Evolutionary conservation across 2,113 vertebrate genomes (phyloP), one percentile per base, ranked within the genome.

Genomic region (Alosa alosa): DNA sequence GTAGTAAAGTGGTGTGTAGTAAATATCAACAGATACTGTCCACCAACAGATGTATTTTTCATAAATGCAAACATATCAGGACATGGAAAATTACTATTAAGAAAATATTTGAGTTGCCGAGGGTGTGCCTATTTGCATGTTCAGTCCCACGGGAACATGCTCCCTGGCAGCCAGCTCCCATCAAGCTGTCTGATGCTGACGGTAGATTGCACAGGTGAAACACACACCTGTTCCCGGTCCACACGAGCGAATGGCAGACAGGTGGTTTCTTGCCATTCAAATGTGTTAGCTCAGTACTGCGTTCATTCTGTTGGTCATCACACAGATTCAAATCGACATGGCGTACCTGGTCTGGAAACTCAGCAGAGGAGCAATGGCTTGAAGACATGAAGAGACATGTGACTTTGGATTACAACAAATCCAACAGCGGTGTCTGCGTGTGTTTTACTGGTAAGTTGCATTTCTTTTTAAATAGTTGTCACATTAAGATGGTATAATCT

Each of bases 81-180:
- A 36, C 3, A 36, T 13, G n/a, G 31, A 31, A 36, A 8, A 36
- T 13, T 64, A 36, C 64, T 31, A 72, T 72, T 36, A 72, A 64
- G 25, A 31, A 36, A 72, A 72, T 31, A 72, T 36, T 72, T 13
- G 25, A 36, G 9, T 10, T 31, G 25, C n/a, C 10, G 25, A 11
- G 64, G n/a, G 64, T 31, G n/a, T 72, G 64, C 31, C 64, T 31
- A 72, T 72, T 72, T 72, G 64, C 64, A 72, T 72, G 64, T 72
- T 8, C 64, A 10, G 8, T 72, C 64, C 64, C 4, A 1, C 36
- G 25, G 64, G 64, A 68, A 72, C 31, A 0, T 11, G 25, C 64
- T 72, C 64, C 64, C 64, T 36, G 64, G 4, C 25, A 36, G 25
- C 9, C 8, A 1, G 22, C 25, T 11, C 31, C 1, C 10, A 72